Conservation (phyloP, 2,113 vertebrate species). For the Petromus typicus region DNA sequence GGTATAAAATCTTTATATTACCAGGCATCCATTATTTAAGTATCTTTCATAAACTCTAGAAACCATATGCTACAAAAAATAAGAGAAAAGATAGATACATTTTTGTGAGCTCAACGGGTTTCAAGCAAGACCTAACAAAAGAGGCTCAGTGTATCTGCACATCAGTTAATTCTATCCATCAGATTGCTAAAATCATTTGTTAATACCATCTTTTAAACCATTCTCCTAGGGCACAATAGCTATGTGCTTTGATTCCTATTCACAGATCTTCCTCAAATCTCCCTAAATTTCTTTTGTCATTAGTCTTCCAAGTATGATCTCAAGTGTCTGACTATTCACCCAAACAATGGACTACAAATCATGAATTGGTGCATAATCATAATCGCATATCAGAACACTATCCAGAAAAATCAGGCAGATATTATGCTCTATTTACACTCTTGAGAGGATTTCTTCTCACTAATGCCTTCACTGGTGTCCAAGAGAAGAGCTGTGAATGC, state of each 20-base stretch:
- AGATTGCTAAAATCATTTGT: neutral
- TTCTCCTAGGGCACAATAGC: neutral
- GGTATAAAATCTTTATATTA: neutral
- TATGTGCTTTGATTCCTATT: neutral
- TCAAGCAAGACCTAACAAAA: neutral
- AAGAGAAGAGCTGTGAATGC: neutral
- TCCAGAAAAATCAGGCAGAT: neutral
- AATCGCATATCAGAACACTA: neutral
- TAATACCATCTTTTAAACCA: neutral
- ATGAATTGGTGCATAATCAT: neutral
- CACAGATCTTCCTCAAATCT: neutral
- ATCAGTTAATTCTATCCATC: neutral
- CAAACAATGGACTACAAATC: neutral
- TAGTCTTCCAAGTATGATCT: neutral
- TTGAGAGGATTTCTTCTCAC: neutral
- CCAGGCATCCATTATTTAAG: neutral
- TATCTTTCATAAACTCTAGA: neutral
- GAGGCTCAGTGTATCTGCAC: neutral
- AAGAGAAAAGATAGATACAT: neutral
- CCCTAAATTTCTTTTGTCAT: neutral
- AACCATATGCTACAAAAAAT: neutral
- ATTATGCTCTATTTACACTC: neutral
- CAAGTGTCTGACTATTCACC: neutral
- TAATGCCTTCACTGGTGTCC: neutral
- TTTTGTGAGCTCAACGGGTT: neutral